Evolutionary conservation across 2,797 vertebrate species (phyloP), one percentile per base, ranked within the genome.

Genomic region (Acanthiza pusilla): DNA sequence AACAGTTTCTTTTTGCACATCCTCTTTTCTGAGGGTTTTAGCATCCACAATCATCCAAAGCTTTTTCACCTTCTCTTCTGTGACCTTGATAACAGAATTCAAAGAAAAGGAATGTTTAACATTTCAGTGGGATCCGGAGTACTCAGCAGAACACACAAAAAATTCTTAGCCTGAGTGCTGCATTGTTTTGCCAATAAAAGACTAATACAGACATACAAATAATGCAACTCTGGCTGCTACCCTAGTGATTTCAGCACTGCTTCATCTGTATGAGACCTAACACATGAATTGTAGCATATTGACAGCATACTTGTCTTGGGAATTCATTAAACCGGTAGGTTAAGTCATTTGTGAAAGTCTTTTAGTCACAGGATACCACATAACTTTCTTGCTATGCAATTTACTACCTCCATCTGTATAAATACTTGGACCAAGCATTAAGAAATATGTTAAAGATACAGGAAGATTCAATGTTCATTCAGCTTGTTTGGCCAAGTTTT

Each of bases 1-100:
- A 86, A 99, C 98, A 0, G 98, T 99, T 97, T 99, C 99, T 94
- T 94, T 98, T 87, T 96, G 98, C 65, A 99, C 96, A 50, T 99
- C 99, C 1, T 99, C 98, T 94, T 93, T 99, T 93, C 89, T 96
- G 70, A 97, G 93, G 30, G 98, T 98, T 97, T 98, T 98, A 91
- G 99, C 99, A 36, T 99, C 99, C 27, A 99, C 98, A 63, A 97
- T 81, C 5, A 85, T 55, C 99, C 99, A 99, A 8, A 53, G 40
- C 95, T 99, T 99, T 96, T 98, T 99, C 74, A 98, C 53, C 89
- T 55, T 99, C 95, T 99, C 99, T 84, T 99, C 98, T 3, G 97
- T 97, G 80, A 99, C 97, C 99, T 99, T 93, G 70, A 92, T 36
- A 92, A 78, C 15, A 95, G 13, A 95, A 94, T 79, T 90, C 34